phyloP scores from a whole-genome alignment of 2,888 invertebrate genomes.

The Andrena camellia region DNA sequence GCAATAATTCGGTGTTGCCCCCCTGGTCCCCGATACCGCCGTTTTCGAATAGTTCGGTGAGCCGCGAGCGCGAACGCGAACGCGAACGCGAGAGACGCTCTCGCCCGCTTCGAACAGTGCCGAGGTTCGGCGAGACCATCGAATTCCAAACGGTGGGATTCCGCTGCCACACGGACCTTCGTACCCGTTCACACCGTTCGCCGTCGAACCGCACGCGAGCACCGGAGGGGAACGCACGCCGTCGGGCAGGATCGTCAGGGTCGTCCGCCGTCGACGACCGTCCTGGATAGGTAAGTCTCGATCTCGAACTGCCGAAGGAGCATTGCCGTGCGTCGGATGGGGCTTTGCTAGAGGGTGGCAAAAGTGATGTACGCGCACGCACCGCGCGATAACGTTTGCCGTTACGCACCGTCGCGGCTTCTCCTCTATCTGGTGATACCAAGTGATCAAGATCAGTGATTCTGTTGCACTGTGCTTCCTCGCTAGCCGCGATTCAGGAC shows the following conservation, averaged over 20 bases:
- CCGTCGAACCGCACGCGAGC: slow-evolving; percentile 38
- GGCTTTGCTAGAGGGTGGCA: slow-evolving; percentile 41
- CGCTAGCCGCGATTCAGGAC: slow-evolving; percentile 30
- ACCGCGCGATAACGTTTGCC: too few relatives aligned
- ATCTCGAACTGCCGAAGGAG: slow-evolving; percentile 42
- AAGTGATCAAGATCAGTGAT: slow-evolving; percentile 76
- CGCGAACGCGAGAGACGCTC: not conserved
- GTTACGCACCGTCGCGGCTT: slow-evolving; percentile 5
- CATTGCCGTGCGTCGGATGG: slow-evolving; percentile 35
- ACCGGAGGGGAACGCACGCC: slow-evolving; percentile 59
- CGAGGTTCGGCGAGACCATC: slow-evolving; percentile 24
- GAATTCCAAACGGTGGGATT: not conserved
- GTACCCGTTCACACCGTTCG: not conserved
- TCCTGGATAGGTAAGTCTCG: slow-evolving; percentile 73
- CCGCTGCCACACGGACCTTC: not conserved
- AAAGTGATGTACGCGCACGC: slow-evolving; percentile 46
- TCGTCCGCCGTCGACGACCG: slow-evolving; percentile 68
- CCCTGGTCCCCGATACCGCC: slow-evolving; percentile 1
- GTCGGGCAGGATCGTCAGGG: slow-evolving; percentile 59
- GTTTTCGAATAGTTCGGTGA: not conserved
- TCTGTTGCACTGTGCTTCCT: slow-evolving; percentile 60
- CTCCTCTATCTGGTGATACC: slow-evolving; percentile 57
- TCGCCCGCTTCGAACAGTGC: not conserved
- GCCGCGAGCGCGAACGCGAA: not conserved
- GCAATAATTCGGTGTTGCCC: slow-evolving; percentile 11